These are phyloP conservation scores for Micromussa lordhowensis DNA, from an alignment of 92 coral and sea anemone genomes.

Conservation along the genomic window DNA sequence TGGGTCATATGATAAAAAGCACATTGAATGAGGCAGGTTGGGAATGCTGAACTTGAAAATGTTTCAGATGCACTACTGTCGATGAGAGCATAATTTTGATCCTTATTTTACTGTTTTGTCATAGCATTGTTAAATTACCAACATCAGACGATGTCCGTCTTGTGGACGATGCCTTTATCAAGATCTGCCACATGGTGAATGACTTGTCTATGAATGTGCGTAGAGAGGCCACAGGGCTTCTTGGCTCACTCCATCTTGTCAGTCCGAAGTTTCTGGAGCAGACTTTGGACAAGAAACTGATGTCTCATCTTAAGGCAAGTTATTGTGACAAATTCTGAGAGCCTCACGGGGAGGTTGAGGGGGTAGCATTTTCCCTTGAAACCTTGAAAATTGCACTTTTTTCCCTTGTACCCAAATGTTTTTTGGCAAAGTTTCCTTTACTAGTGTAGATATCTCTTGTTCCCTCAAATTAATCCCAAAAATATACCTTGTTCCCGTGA, in stretches of 20 bases:
- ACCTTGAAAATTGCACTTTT: no score
- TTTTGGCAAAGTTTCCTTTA: no score
- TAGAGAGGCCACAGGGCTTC: conserved; percentile 87
- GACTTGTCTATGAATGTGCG: conserved; percentile 97
- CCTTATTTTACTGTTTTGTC: not conserved
- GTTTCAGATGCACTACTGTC: no score
- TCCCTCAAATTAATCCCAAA: no score
- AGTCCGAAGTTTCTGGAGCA: conserved; percentile 92
- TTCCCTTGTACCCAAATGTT: no score
- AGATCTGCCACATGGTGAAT: conserved; percentile 97
- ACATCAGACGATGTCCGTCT: conserved; percentile 88
- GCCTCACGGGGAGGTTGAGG: no score
- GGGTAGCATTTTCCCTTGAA: no score
- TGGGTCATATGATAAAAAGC: no score
- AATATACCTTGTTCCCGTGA: no score
- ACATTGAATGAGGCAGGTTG: no score
- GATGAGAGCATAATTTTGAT: not conserved
- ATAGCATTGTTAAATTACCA: conserved; percentile 75
- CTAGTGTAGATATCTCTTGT: no score
- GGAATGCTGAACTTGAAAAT: no score
- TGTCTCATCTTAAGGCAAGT: conserved; percentile 94
- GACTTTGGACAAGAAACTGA: conserved; percentile 95
- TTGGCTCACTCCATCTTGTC: conserved; percentile 96
- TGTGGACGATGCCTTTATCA: conserved; percentile 95
- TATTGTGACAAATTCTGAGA: not conserved